A percentile compares a stretch with the other conserved stretches of the same genome.
Evolutionary conservation across 2,888 invertebrate species (phyloP).

Genomic region (Patella ulyssiponensis): DNA sequence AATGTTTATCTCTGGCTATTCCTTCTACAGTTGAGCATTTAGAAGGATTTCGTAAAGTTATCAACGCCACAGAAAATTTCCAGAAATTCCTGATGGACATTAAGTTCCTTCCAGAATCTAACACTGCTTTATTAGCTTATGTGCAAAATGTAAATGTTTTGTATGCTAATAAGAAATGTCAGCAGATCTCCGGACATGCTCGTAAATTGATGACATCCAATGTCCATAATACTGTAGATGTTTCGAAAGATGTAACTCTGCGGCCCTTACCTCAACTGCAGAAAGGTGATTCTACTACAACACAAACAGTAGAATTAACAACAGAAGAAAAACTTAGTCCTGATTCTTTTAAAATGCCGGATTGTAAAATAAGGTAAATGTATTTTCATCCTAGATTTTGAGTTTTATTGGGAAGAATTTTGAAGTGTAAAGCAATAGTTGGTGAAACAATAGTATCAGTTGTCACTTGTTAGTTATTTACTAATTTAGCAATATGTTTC

Average conservation of each 20-base stretch:
- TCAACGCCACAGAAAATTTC: slow-evolving; percentile 79
- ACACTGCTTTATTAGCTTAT: slow-evolving; percentile 78
- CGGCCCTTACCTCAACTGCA: slow-evolving; percentile 52
- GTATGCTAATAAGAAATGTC: slow-evolving; percentile 84
- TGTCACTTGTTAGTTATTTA: no score
- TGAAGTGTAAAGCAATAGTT: no score
- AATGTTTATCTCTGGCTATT: slow-evolving; percentile 83
- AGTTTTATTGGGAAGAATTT: no score
- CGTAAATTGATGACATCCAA: slow-evolving; percentile 84
- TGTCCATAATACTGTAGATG: slow-evolving; percentile 79
- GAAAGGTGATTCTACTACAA: slow-evolving; percentile 36
- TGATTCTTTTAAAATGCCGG: slow-evolving; percentile 73
- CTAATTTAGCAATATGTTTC: no score
- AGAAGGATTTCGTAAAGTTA: slow-evolving; percentile 78
- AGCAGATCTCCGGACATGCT: slow-evolving; percentile 80
- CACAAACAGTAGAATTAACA: slow-evolving; percentile 50
- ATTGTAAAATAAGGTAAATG: slow-evolving; percentile 75
- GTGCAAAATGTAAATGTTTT: slow-evolving; percentile 82
- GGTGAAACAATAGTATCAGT: no score
- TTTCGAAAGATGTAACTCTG: slow-evolving; percentile 52
- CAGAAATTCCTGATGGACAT: slow-evolving; percentile 78
- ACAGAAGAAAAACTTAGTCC: slow-evolving; percentile 55
- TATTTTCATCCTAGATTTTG: no score
- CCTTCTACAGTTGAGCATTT: slow-evolving; percentile 83
- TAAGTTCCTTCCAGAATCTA: slow-evolving; percentile 52